Conservation (phyloP, 2,113 vertebrate species). For the Psophia crepitans region DNA sequence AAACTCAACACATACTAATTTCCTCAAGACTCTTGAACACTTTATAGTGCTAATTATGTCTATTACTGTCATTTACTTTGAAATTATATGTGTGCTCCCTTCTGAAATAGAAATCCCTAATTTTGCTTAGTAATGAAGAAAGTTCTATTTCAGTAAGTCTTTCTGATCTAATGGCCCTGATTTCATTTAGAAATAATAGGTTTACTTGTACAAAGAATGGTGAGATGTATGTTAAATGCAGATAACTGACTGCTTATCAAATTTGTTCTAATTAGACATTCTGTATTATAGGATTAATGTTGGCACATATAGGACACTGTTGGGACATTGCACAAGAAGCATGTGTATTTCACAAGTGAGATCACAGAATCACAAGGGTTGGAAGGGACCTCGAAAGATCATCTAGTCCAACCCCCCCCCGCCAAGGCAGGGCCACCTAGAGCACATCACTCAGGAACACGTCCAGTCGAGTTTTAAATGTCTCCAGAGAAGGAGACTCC, state of each 20-base stretch:
- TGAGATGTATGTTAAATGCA: constrained; percentile 83
- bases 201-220: constrained; percentile 70
- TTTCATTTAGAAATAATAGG: constrained; percentile 79
- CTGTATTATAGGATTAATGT: constrained; percentile 70
- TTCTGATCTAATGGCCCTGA: constrained; percentile 75
- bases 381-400: too few relatives aligned
- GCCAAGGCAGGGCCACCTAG: too few relatives aligned
- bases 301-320: too few relatives aligned
- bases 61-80: constrained; percentile 81
- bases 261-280: constrained; percentile 82
- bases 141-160: constrained; percentile 76
- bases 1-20: constrained; percentile 77
- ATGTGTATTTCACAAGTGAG: constrained; percentile 2
- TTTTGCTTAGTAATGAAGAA: constrained; percentile 82
- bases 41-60: constrained; percentile 84
- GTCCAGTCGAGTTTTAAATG: too few relatives aligned
- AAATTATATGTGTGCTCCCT: constrained; percentile 68
- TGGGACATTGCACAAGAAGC: background rate
- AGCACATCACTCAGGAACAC: too few relatives aligned
- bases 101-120: constrained; percentile 70
- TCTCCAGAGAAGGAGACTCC: too few relatives aligned
- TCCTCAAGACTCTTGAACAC: constrained; percentile 74
- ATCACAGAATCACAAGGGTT: too few relatives aligned
- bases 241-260: constrained; percentile 84
- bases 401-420: too few relatives aligned